Base-by-base conservation (phyloP, 1,140 invertebrate genomes). In the Apis cerana region DNA sequence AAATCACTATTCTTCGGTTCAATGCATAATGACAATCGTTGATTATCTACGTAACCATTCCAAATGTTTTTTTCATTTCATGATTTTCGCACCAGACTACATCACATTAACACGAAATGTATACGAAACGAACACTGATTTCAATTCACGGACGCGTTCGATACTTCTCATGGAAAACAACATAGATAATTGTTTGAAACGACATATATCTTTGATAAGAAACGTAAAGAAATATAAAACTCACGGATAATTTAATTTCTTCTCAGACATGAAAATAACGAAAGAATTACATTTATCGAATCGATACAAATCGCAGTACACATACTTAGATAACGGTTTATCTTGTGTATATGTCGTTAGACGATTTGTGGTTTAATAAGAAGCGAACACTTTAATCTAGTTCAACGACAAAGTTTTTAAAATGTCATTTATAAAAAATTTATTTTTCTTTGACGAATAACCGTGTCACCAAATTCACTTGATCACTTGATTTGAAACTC, bases 11-110 rank as follows among this genome's bases (percentile, higher is more conserved):
- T 65, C 65, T 11, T 62, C 58, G 21, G 64, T 48, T 48, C 74
- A 54, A 74, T n/a, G 62, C 56, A 50, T 72, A 82, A 70, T 52
- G 12, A 48, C 58, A 8, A 68, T 87, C 58, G 76, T 27, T 54
- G 56, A 19, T 54, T 27, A 62, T 82, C 72, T 61, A 88, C 75
- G 79, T 82, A 85, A 88, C 59, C 82, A 74, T 79, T 74, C 85
- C 70, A 68, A 62, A 68, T 50, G 77, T 64, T 78, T 56, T 52
- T 61, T 59, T n/a, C n/a, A 50, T 13, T 27, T 43, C 33, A 48
- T 61, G 27, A 13, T 43, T 43, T 59, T 50, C n/a, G 48, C 52
- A 59, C n/a, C 58, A 33, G 43, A 23, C 43, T 43, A 17, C 68
- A 17, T 13, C 21, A 48, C 67, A 48, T 69, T 50, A 43, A 69